A percentile compares a stretch with the other conserved stretches of the same genome.
These are phyloP conservation scores for Porites cylindrica DNA, from an alignment of 92 coral and sea anemone genomes.

Conservation along the genomic window DNA sequence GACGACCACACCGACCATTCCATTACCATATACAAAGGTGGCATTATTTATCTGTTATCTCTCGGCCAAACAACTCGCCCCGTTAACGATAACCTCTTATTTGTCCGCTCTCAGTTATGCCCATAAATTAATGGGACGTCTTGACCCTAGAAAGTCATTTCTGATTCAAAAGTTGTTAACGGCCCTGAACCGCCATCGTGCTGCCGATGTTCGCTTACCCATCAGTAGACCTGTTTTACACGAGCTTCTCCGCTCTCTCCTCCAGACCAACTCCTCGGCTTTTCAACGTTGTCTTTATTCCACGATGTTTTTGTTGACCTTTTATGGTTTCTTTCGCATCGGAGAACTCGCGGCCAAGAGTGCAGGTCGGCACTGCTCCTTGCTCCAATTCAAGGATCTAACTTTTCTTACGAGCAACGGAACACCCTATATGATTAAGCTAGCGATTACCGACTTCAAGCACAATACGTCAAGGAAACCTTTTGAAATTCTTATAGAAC, in stretches of 20 bases:
- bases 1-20: background rate
- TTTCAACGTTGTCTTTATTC: conserved; percentile 23
- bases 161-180: conserved; percentile 25
- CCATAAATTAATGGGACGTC: conserved; percentile 25
- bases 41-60: conserved; percentile 46
- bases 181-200: conserved; percentile 3
- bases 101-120: conserved; percentile 40
- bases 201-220: conserved; percentile 9
- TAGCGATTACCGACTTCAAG: too few relatives aligned
- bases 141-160: conserved; percentile 24
- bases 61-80: conserved; percentile 25
- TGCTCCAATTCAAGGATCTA: too few relatives aligned
- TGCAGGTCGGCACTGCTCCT: too few relatives aligned
- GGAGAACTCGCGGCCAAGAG: too few relatives aligned
- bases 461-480: too few relatives aligned
- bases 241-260: conserved; percentile 13
- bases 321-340: conserved; percentile 5
- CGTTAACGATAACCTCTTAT: conserved; percentile 29
- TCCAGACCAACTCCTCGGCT: conserved; percentile 33
- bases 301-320: conserved; percentile 37
- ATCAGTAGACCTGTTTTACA: conserved; percentile 13
- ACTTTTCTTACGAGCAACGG: too few relatives aligned
- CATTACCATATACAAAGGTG: background rate
- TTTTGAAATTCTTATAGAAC: too few relatives aligned
- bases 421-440: too few relatives aligned